These are phyloP conservation scores for Chalcis sispes DNA, from an alignment of 2,888 invertebrate species.

Conservation along the genomic window DNA sequence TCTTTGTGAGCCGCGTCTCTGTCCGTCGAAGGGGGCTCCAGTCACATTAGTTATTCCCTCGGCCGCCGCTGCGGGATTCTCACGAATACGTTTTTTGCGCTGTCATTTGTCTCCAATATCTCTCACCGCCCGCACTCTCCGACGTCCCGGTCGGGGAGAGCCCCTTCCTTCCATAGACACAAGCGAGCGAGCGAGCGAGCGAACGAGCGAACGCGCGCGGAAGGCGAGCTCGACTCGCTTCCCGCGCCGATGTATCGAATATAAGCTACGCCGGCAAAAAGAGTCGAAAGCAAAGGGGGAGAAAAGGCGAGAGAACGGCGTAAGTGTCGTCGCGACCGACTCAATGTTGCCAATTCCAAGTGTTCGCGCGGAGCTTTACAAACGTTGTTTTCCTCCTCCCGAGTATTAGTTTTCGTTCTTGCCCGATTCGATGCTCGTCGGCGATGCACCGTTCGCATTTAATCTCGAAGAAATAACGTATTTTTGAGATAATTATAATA, in stretches of 20 bases:
- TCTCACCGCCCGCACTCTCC: conserved; percentile 64
- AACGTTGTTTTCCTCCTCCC: background rate
- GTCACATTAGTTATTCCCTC: conserved; percentile 61
- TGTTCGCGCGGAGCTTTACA: background rate
- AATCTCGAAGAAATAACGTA: background rate
- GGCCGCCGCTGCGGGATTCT: conserved; percentile 63
- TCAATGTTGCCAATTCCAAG: conserved; percentile 39
- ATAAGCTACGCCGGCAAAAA: conserved; percentile 75
- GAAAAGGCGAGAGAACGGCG: conserved; percentile 63
- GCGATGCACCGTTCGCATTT: background rate
- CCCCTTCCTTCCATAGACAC: conserved; percentile 55
- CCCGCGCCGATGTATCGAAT: conserved; percentile 72
- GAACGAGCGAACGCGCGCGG: no score
- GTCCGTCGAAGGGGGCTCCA: conserved; percentile 50
- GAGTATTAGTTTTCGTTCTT: background rate
- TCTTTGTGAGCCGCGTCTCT: conserved; percentile 60
- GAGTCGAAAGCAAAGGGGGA: conserved; percentile 67
- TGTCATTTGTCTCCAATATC: conserved; percentile 76
- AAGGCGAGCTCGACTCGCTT: no score
- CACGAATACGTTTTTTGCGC: conserved; percentile 73
- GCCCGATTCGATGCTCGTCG: no score
- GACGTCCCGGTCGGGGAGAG: conserved; percentile 42
- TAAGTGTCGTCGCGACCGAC: conserved; percentile 57
- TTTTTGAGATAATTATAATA: background rate
- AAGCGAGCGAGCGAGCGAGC: no score